phyloP scores from a whole-genome alignment of 2,797 vertebrate species.

The Oceanodroma leucorhoa region DNA sequence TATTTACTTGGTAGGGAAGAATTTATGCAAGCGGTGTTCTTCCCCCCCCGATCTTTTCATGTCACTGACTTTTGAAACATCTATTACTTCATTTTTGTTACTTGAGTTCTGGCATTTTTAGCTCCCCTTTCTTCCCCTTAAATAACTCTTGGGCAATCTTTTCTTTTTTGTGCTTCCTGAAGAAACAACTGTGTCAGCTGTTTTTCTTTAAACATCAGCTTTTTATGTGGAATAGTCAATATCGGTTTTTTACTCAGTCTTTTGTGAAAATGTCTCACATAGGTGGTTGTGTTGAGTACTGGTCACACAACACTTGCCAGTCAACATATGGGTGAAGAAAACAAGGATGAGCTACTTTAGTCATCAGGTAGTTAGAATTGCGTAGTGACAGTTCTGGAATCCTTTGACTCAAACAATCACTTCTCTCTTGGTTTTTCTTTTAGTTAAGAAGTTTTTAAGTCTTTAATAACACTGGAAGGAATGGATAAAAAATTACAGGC shows the following conservation, averaged over 20 bases:
- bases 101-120: constrained; percentile 34
- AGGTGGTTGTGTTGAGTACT: not conserved
- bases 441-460: not conserved
- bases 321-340: not conserved
- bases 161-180: constrained; percentile 2
- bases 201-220: not conserved
- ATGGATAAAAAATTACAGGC: not conserved
- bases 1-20: not conserved
- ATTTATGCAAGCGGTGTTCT: not conserved
- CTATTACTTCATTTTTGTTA: constrained; percentile 10
- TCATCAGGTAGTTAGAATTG: not conserved
- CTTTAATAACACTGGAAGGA: not conserved
- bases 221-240: not conserved
- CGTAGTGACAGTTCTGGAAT: not conserved
- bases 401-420: not conserved
- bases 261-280: not conserved
- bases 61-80: not conserved
- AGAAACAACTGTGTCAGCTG: not conserved
- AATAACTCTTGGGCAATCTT: constrained; percentile 7
- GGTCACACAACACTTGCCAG: not conserved
- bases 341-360: not conserved
- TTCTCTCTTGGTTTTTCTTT: not conserved
- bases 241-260: not conserved
- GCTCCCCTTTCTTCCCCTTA: constrained; percentile 11
- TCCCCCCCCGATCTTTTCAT: not conserved